Percentiles rank a stretch among this genome's conserved stretches.
These are phyloP conservation scores for Manis crassicaudata DNA, from an alignment of 2,797 vertebrate genomes.

Conservation along the genomic window DNA sequence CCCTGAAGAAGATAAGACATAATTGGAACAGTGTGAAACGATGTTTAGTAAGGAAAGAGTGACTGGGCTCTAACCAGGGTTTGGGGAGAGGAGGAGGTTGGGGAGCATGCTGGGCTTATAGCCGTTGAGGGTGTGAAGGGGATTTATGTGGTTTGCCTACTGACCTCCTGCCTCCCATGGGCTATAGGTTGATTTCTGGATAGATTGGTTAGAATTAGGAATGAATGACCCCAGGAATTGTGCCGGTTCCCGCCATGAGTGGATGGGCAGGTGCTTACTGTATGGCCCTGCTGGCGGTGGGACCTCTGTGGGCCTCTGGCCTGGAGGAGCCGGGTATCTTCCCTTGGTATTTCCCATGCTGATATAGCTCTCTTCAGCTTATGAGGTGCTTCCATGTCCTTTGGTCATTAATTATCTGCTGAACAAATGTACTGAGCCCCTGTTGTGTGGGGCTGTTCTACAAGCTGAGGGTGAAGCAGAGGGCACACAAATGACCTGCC, in stretches of 20 bases:
- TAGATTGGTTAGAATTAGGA: neutral
- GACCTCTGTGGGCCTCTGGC: neutral
- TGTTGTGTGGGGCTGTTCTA: neutral
- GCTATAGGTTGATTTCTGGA: neutral
- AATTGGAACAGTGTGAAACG: neutral
- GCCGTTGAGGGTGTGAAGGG: neutral
- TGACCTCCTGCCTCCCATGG: too few species aligned
- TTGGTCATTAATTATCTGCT: neutral
- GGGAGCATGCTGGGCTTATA: neutral
- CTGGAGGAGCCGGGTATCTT: neutral
- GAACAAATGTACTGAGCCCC: neutral
- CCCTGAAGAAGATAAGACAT: neutral
- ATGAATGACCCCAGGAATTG: neutral
- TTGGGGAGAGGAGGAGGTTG: neutral
- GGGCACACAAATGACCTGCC: neutral
- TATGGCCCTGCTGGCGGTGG: neutral
- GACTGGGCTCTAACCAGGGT: rapidly evolving
- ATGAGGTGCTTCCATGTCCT: neutral
- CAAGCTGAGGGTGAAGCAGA: neutral
- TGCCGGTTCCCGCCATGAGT: too few species aligned
- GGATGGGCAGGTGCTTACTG: neutral
- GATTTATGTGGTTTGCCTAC: rapidly evolving
- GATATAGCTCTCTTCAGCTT: neutral
- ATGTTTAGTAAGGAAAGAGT: neutral
- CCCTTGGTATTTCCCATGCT: neutral